phyloP scores from a whole-genome alignment of 2,113 vertebrate species.

The Turnix velox region DNA sequence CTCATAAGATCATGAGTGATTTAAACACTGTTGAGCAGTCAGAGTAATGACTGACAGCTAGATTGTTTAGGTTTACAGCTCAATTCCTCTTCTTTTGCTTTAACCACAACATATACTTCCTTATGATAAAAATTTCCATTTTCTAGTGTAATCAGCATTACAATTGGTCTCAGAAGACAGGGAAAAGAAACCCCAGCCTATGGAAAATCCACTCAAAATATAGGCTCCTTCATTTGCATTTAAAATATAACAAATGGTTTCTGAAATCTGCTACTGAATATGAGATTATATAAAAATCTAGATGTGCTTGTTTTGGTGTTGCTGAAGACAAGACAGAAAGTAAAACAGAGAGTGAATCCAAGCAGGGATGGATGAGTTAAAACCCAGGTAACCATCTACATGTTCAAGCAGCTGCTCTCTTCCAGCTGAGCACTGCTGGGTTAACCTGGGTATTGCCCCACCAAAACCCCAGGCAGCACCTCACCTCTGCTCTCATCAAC shows the following conservation, averaged over 20 bases:
- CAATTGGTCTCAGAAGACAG: background rate
- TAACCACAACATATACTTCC: background rate
- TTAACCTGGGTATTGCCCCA: background rate
- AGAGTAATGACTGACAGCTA: background rate
- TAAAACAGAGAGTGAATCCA: background rate
- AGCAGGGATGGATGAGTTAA: background rate
- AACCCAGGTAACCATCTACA: background rate
- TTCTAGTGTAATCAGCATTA: background rate
- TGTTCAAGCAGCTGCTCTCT: conserved; percentile 29
- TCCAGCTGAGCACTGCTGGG: conserved; percentile 21
- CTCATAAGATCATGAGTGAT: background rate
- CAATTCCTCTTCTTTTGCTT: background rate
- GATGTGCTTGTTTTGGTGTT: background rate
- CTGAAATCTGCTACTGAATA: background rate
- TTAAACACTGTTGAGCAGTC: rapidly evolving
- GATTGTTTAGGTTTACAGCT: background rate
- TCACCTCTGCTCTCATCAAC: background rate
- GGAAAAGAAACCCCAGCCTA: background rate
- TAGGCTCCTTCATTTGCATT: background rate
- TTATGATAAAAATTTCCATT: background rate
- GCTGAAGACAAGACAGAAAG: background rate
- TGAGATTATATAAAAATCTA: background rate
- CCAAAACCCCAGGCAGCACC: conserved; percentile 38
- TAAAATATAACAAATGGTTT: background rate
- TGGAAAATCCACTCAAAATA: background rate